Evolutionary conservation across 2,888 invertebrate genomes (phyloP).

Genomic region (Sialis lutaria): DNA sequence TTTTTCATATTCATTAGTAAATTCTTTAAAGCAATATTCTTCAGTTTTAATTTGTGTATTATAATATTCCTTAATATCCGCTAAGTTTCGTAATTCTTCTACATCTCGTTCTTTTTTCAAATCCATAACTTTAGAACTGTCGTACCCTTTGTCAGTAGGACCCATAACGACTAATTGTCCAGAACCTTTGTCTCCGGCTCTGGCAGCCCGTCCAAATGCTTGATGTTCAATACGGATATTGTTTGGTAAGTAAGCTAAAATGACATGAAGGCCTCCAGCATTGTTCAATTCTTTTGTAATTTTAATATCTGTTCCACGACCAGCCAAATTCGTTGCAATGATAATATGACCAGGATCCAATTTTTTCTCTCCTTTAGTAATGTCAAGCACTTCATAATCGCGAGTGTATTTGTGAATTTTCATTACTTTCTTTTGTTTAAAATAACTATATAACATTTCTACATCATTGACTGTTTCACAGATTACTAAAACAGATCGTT

Average conservation of each 20-base stretch:
- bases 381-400: conserved; percentile 9
- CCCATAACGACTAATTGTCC: conserved; percentile 14
- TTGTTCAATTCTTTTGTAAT: conserved; percentile 11
- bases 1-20: conserved; percentile 10
- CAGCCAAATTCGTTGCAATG: conserved; percentile 23
- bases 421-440: conserved; percentile 5
- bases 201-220: conserved; percentile 21
- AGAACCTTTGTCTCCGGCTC: conserved; percentile 20
- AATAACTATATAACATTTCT: conserved; percentile 8
- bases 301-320: conserved; percentile 23
- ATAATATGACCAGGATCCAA: conserved; percentile 15
- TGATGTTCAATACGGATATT: conserved; percentile 23
- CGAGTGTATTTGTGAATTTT: conserved; percentile 8
- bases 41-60: conserved; percentile 11
- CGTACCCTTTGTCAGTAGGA: conserved; percentile 1
- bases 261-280: conserved; percentile 22
- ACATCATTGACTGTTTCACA: conserved; percentile 13
- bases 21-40: conserved; percentile 12
- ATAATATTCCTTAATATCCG: conserved; percentile 12
- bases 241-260: conserved; percentile 20
- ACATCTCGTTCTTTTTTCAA: conserved; percentile 12
- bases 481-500: conserved; percentile 17
- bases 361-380: conserved; percentile 5
- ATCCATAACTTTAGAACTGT: conserved; percentile 9
- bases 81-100: conserved; percentile 11